Percentiles rank a stretch among this genome's conserved stretches.
phyloP scores from a whole-genome alignment of 2,113 vertebrate genomes.

The Python bivittatus region DNA sequence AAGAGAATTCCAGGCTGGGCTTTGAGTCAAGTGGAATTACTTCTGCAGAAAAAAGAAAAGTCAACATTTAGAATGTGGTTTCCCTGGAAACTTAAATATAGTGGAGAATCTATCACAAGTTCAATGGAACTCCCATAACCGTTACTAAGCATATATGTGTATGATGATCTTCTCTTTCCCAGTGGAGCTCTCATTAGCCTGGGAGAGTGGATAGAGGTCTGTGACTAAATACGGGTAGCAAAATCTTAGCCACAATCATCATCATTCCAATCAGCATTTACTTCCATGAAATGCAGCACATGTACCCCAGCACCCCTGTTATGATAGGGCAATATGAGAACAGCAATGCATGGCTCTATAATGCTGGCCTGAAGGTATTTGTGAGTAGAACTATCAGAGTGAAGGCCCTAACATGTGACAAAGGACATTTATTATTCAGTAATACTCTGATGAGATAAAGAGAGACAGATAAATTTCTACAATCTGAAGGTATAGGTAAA shows the following conservation, averaged over 20 bases:
- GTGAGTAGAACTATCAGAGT: background rate
- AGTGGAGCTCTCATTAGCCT: background rate
- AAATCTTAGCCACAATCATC: background rate
- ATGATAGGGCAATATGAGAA: background rate
- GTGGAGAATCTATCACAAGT: background rate
- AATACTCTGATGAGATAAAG: background rate
- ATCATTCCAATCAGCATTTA: background rate
- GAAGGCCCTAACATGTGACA: background rate
- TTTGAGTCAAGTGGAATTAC: constrained; percentile 68
- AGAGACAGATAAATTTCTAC: background rate
- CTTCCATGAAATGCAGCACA: background rate
- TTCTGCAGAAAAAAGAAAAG: constrained; percentile 45
- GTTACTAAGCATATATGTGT: background rate
- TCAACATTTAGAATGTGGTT: background rate
- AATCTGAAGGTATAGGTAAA: background rate
- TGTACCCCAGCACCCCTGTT: background rate
- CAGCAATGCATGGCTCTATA: background rate
- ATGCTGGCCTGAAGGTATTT: background rate
- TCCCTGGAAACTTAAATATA: background rate
- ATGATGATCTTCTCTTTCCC: background rate
- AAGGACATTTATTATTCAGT: background rate
- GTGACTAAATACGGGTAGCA: background rate
- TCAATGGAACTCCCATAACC: background rate
- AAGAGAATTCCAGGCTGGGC: constrained; percentile 55
- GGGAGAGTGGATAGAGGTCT: background rate